Evolutionary conservation across 2,113 vertebrate species (phyloP).

Genomic region (Gopherus evgoodei): DNA sequence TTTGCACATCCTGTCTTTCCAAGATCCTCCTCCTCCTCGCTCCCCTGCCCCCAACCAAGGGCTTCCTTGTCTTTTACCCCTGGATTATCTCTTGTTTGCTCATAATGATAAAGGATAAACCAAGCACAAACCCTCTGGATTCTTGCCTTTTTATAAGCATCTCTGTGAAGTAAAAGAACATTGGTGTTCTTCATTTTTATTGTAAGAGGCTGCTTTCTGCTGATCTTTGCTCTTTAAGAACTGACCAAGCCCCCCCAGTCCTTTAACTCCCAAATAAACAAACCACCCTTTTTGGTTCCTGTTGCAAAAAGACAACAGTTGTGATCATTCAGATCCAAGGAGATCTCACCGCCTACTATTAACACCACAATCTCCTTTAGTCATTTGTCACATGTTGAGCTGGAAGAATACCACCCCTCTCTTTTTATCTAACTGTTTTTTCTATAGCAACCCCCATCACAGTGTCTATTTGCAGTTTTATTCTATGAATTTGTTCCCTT

Average conservation of each 20-base stretch:
- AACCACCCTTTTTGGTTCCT: neutral
- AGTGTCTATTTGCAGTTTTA: neutral
- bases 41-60: neutral
- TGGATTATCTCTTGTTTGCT: constrained; percentile 60
- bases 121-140: constrained; percentile 26
- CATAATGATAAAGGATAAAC: constrained; percentile 43
- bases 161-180: constrained; percentile 41
- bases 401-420: neutral
- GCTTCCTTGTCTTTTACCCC: constrained; percentile 68
- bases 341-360: neutral
- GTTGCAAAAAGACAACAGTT: constrained; percentile 22
- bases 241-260: constrained; percentile 38
- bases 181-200: constrained; percentile 31
- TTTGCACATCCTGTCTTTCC: constrained; percentile 76
- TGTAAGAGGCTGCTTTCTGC: constrained; percentile 52
- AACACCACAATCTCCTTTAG: neutral
- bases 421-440: neutral
- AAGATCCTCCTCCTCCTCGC: constrained; percentile 35
- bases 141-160: constrained; percentile 52
- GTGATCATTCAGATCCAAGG: constrained; percentile 22
- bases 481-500: neutral
- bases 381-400: constrained; percentile 4
- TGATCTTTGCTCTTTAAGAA: constrained; percentile 59
- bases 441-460: neutral
- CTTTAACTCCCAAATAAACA: constrained; percentile 11